Evolutionary conservation across 2,113 vertebrate genomes (phyloP).

Genomic region (Zapornia atra): DNA sequence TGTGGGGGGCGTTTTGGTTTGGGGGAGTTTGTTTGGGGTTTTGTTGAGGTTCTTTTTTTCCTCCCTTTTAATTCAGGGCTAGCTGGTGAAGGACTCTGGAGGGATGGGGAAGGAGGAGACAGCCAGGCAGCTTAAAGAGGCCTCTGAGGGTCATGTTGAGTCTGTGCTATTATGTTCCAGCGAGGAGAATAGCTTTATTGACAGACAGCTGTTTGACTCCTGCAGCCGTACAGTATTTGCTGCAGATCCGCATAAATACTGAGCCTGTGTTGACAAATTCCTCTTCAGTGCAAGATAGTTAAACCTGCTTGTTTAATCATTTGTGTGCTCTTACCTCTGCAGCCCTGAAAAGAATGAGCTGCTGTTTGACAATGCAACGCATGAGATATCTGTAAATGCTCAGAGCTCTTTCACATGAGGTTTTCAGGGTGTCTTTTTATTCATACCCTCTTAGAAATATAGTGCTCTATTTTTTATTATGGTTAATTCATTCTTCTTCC

Average conservation of each 20-base stretch:
- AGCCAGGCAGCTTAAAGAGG: slow-evolving; percentile 57
- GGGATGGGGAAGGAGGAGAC: slow-evolving; percentile 60
- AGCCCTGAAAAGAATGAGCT: not conserved
- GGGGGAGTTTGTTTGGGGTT: not conserved
- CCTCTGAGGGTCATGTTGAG: slow-evolving; percentile 60
- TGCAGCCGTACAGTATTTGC: not conserved
- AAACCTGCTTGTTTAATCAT: slow-evolving; percentile 65
- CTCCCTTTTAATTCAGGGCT: slow-evolving; percentile 23
- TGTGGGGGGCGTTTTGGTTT: not conserved
- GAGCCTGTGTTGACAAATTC: slow-evolving; percentile 59
- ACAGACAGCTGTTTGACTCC: slow-evolving; percentile 61
- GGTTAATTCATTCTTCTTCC: not conserved
- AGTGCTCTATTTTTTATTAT: not conserved
- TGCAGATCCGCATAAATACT: slow-evolving; percentile 14
- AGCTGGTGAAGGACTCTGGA: slow-evolving; percentile 48
- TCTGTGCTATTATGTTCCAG: slow-evolving; percentile 49
- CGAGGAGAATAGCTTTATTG: slow-evolving; percentile 30
- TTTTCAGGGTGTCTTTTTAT: not conserved
- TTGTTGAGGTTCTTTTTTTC: no score
- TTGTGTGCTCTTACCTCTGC: slow-evolving; percentile 23
- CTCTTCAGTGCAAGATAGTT: slow-evolving; percentile 12
- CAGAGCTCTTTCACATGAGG: not conserved
- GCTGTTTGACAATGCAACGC: not conserved
- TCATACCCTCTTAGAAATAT: not conserved
- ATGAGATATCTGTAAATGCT: not conserved